Evolutionary conservation across 2,888 invertebrate genomes (phyloP), one percentile per base, ranked within the genome.

Genomic region (Cephus runcator): DNA sequence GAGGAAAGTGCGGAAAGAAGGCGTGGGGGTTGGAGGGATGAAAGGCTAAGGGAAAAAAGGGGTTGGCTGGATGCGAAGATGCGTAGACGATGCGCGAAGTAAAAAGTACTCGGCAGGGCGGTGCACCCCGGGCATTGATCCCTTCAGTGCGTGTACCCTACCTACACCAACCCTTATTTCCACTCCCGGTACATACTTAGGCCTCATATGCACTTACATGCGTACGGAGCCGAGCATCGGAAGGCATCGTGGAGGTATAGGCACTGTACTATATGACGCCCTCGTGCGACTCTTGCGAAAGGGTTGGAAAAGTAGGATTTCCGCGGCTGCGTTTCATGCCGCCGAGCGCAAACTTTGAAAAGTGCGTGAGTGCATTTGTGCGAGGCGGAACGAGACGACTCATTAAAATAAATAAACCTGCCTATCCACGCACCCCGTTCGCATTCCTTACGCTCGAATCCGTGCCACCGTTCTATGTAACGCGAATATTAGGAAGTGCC

Each of bases 101-200:
- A 69, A 23, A 79, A 80, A 56, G 56, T 87, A 89, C 89, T 90
- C 88, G 86, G 87, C 85, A 90, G 89, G 90, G 89, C 90, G 90
- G 88, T 91, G 91, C 90, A 91, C 91, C 87, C 90, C 88, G 87
- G 88, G 88, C 91, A 90, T 91, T 89, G 91, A 90, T 91, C 90
- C 90, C 89, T 85, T 84, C 79, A 84, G 77, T 78, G 76, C 84
- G 75, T 74, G 79, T 56, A 56, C 56, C 81, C 71, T 83, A 82
- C 83, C 84, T 82, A 76, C 80, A 81, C 73, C 82, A 79, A 80
- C 80, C 83, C 81, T 76, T 82, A 79, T 78, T 79, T 76, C 79
- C 79, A 80, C 80, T 69, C 77, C 69, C 78, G 56, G 23, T 33
- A 33, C 71, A 71, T 68, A 23, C 33, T 78, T 75, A 73, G 71